A percentile compares a stretch with the other conserved stretches of the same genome.
phyloP scores from a whole-genome alignment of 2,888 invertebrate genomes.

The Pyrocoelia pectoralis region DNA sequence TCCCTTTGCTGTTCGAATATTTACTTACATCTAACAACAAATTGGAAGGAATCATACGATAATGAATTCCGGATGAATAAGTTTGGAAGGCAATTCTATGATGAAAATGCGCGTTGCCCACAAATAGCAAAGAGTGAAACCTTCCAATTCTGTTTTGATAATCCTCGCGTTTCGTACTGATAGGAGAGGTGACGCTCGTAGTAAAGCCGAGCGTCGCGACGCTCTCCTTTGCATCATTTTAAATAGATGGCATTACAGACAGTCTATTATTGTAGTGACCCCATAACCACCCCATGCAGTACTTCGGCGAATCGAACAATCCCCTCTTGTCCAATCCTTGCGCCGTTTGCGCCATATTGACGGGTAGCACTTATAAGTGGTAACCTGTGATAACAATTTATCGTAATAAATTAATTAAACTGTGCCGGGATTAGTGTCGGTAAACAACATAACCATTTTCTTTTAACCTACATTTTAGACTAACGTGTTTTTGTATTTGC shows the following conservation, averaged over 20 bases:
- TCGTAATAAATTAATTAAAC: constrained; percentile 14
- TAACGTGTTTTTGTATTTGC: constrained; percentile 10
- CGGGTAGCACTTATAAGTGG: constrained; percentile 26
- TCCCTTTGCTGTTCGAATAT: too few relatives aligned
- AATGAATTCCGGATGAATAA: too few relatives aligned
- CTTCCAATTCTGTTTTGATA: too few relatives aligned
- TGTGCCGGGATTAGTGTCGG: constrained; percentile 10
- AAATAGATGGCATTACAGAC: constrained; percentile 27
- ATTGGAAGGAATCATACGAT: too few relatives aligned
- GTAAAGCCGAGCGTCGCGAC: constrained; percentile 27
- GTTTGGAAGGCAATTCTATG: too few relatives aligned
- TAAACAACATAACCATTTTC: neutral
- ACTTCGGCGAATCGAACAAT: constrained; percentile 70
- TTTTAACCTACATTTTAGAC: neutral
- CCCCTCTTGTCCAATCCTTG: constrained; percentile 51
- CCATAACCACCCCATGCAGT: constrained; percentile 65
- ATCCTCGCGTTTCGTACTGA: neutral
- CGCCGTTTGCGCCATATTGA: constrained; percentile 50
- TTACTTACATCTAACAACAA: too few relatives aligned
- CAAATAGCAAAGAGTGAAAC: too few relatives aligned
- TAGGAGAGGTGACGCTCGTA: constrained; percentile 9
- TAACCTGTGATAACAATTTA: constrained; percentile 23
- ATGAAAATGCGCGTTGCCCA: too few relatives aligned
- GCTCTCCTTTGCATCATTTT: constrained; percentile 10
- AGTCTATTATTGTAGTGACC: constrained; percentile 31